phyloP scores from a whole-genome alignment of 2,113 vertebrate species.

The Apteryx mantelli region DNA sequence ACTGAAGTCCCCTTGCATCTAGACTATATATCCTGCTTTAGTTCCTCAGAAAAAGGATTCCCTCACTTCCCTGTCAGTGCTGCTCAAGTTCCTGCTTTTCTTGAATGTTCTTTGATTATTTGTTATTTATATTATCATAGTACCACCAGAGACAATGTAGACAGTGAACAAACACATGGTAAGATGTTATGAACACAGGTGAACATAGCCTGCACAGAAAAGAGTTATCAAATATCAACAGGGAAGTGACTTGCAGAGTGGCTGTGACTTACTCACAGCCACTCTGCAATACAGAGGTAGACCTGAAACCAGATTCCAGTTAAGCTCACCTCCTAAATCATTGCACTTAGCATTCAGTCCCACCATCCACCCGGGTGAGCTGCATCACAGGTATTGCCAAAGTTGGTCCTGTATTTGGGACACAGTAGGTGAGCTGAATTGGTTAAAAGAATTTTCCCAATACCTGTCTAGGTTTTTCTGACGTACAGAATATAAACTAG shows the following conservation, averaged over 20 bases:
- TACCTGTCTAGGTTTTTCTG: neutral
- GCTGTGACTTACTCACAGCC: rapidly evolving
- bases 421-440: neutral
- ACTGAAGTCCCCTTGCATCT: neutral
- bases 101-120: too few relatives aligned
- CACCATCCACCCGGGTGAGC: neutral
- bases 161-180: neutral
- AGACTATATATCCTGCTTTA: neutral
- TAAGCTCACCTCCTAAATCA: neutral
- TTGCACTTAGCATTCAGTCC: neutral
- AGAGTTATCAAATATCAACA: neutral
- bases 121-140: too few relatives aligned
- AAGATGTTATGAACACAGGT: neutral
- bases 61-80: too few relatives aligned
- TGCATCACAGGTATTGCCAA: neutral
- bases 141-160: rapidly evolving
- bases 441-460: neutral
- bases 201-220: neutral
- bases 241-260: neutral
- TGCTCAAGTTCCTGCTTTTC: too few relatives aligned
- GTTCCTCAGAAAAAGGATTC: too few relatives aligned
- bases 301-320: neutral
- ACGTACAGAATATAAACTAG: neutral
- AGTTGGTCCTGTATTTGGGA: neutral
- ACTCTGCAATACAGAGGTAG: neutral